A percentile compares a stretch with the other conserved stretches of the same genome.
These are phyloP conservation scores for Archivesica marissinica DNA, from an alignment of 1,140 invertebrate species.

Conservation along the genomic window DNA sequence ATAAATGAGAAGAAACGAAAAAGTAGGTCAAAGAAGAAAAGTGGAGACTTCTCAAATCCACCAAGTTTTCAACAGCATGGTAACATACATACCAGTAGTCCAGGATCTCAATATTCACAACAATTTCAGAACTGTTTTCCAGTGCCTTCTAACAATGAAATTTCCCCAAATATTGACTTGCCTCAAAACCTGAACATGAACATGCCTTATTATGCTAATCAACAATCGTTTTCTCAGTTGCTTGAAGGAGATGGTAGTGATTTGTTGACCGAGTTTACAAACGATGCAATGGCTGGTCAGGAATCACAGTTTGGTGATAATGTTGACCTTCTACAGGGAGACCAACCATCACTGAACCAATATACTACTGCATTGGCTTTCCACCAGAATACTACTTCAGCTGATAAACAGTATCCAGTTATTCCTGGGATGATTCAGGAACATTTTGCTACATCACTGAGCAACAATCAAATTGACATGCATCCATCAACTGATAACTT, in stretches of 20 bases:
- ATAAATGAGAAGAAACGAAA: slow-evolving; percentile 39
- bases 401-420: background rate
- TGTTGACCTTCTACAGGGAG: background rate
- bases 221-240: slow-evolving; percentile 41
- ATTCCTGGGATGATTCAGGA: background rate
- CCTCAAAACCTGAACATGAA: slow-evolving; percentile 2
- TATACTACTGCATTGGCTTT: background rate
- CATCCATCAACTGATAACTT: background rate
- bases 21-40: slow-evolving; percentile 34
- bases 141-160: background rate
- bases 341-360: background rate
- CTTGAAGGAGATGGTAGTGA: slow-evolving; percentile 32
- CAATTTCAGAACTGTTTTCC: background rate
- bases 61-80: background rate
- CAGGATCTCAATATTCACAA: background rate
- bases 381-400: background rate
- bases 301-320: background rate
- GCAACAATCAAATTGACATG: background rate
- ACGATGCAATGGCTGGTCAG: background rate
- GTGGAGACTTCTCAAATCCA: background rate
- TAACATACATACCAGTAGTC: background rate
- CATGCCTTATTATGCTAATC: slow-evolving; percentile 18
- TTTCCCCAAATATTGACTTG: background rate
- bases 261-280: slow-evolving; percentile 15
- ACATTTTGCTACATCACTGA: background rate